Conservation (phyloP, 2,113 vertebrate species). For the Bubo bubo region DNA sequence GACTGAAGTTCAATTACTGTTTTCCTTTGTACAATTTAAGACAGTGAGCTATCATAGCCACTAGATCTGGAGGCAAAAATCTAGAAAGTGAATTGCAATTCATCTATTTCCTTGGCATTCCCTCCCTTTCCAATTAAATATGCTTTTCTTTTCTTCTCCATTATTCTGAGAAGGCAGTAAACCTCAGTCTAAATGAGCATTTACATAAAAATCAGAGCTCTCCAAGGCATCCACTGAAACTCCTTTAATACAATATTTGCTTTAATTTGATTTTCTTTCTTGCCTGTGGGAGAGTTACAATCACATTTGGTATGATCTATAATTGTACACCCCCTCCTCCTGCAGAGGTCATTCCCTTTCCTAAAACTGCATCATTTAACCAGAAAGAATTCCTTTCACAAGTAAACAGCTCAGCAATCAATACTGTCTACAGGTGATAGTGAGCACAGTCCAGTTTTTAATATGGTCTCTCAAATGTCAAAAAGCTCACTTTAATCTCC, state of each 20-base stretch:
- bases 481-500: slow-evolving; percentile 30
- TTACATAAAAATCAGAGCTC: slow-evolving; percentile 57
- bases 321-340: not conserved
- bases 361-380: slow-evolving; percentile 33
- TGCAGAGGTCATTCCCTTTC: slow-evolving; percentile 45
- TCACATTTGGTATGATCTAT: slow-evolving; percentile 33
- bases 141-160: slow-evolving; percentile 10
- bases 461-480: slow-evolving; percentile 21
- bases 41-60: not conserved
- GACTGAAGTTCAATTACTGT: not conserved
- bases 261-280: slow-evolving; percentile 54
- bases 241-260: slow-evolving; percentile 52
- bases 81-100: slow-evolving; percentile 26
- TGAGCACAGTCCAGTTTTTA: slow-evolving; percentile 4
- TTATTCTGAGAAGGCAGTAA: slow-evolving; percentile 56
- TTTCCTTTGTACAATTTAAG: not conserved
- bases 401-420: slow-evolving; percentile 12
- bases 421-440: not conserved
- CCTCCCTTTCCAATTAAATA: slow-evolving; percentile 44
- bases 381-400: not conserved
- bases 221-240: slow-evolving; percentile 51
- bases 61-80: slow-evolving; percentile 36
- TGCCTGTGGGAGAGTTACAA: slow-evolving; percentile 28
- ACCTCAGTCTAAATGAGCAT: slow-evolving; percentile 55
- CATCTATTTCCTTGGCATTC: slow-evolving; percentile 47